These are phyloP conservation scores for Margaritifera margaritifera DNA, from an alignment of 2,888 invertebrate genomes.

Conservation along the genomic window DNA sequence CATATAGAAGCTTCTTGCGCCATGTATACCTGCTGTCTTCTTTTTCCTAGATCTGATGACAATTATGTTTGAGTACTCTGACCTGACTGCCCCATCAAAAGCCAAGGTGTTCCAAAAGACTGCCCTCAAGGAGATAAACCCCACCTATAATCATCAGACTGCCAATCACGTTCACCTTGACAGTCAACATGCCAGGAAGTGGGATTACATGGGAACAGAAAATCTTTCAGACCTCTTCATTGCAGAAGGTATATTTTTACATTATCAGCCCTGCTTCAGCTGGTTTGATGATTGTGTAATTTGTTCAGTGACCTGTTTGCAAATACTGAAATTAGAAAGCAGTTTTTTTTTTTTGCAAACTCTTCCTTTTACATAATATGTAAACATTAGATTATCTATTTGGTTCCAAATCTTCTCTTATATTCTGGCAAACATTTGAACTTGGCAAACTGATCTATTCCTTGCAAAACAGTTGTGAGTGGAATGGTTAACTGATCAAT, in stretches of 20 bases:
- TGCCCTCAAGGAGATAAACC: slow-evolving; percentile 57
- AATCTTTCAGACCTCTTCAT: slow-evolving; percentile 57
- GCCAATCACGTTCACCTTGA: slow-evolving; percentile 37
- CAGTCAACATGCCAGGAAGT: slow-evolving; percentile 55
- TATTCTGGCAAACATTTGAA: too few relatives aligned
- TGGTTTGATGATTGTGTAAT: too few relatives aligned
- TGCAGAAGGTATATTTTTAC: slow-evolving; percentile 38
- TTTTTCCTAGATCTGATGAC: slow-evolving; percentile 55
- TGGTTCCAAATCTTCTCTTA: too few relatives aligned
- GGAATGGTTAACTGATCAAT: too few relatives aligned
- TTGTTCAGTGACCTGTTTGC: too few relatives aligned
- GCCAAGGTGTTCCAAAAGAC: slow-evolving; percentile 65
- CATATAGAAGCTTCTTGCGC: too few relatives aligned
- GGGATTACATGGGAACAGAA: slow-evolving; percentile 39
- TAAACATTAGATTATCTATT: too few relatives aligned
- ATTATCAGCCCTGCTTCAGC: not conserved
- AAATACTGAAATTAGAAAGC: too few relatives aligned
- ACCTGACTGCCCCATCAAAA: slow-evolving; percentile 63
- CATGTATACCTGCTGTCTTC: not conserved
- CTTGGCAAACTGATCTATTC: too few relatives aligned
- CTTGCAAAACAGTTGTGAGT: too few relatives aligned
- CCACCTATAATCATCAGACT: slow-evolving; percentile 8
- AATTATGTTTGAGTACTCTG: slow-evolving; percentile 71
- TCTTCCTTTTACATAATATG: too few relatives aligned
- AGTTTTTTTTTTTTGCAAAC: too few relatives aligned